Conservation (phyloP, 2,113 vertebrate genomes). For the Tachysurus fulvidraco region DNA sequence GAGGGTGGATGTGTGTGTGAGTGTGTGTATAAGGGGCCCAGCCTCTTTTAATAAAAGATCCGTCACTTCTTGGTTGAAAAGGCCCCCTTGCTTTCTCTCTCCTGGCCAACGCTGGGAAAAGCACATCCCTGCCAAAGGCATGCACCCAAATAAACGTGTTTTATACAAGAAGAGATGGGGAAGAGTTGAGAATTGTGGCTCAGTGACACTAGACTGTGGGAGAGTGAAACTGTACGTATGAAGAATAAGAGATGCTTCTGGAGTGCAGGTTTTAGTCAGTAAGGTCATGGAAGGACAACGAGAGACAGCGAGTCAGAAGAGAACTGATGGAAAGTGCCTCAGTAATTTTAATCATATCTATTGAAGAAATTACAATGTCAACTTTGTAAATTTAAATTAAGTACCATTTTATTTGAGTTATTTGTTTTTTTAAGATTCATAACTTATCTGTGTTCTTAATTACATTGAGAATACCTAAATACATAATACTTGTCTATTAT, state of each 20-base stretch:
- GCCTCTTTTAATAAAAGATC: slow-evolving; percentile 80
- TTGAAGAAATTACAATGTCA: not conserved
- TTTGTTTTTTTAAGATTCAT: not conserved
- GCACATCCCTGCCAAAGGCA: slow-evolving; percentile 76
- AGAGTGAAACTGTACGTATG: not conserved
- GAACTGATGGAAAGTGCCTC: slow-evolving; percentile 49
- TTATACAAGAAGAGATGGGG: slow-evolving; percentile 57
- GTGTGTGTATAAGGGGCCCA: slow-evolving; percentile 66
- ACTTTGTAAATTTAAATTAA: not conserved
- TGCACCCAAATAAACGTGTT: slow-evolving; percentile 73
- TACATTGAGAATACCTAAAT: not conserved
- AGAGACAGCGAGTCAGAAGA: not conserved
- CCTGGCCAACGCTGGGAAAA: slow-evolving; percentile 77
- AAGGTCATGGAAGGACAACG: slow-evolving; percentile 4
- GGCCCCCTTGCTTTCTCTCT: slow-evolving; percentile 68
- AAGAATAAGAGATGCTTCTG: not conserved
- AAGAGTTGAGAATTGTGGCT: slow-evolving; percentile 11
- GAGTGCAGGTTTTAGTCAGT: not conserved
- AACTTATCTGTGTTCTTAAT: not conserved
- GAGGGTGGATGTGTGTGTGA: slow-evolving; percentile 50
- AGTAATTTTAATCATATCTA: not conserved
- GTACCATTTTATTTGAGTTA: not conserved
- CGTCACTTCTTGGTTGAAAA: slow-evolving; percentile 73
- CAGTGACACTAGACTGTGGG: not conserved
- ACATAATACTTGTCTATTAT: not conserved